phyloP scores from a whole-genome alignment of 2,797 vertebrate genomes.

The Pseudopleuronectes americanus region DNA sequence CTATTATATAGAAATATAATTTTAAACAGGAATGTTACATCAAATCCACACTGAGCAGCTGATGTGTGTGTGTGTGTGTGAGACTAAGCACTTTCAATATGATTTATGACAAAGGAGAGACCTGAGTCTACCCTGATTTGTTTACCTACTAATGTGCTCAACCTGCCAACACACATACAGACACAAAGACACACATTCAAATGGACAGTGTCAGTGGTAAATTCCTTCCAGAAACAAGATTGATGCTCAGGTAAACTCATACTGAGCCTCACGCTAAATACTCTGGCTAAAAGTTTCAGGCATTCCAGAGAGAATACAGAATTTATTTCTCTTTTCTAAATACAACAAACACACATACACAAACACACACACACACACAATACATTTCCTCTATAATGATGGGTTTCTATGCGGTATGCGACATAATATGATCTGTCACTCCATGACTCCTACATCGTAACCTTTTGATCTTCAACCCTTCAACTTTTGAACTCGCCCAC shows the following conservation, averaged over 20 bases:
- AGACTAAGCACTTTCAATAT: slow-evolving; percentile 61
- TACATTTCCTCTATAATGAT: not conserved
- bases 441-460: slow-evolving; percentile 2
- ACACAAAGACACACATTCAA: slow-evolving; percentile 32
- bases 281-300: slow-evolving; percentile 35
- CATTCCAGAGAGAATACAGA: not conserved
- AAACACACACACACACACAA: no score
- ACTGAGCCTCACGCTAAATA: slow-evolving; percentile 46
- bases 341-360: not conserved
- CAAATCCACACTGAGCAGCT: slow-evolving; percentile 35
- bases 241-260: slow-evolving; percentile 54
- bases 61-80: slow-evolving; percentile 20
- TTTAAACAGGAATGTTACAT: slow-evolving; percentile 20
- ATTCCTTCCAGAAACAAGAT: slow-evolving; percentile 55
- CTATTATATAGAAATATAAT: not conserved
- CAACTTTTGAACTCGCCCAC: slow-evolving; percentile 44
- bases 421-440: slow-evolving; percentile 27
- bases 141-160: slow-evolving; percentile 48
- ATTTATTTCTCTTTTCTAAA: not conserved
- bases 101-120: slow-evolving; percentile 67
- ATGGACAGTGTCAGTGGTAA: slow-evolving; percentile 41
- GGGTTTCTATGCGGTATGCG: not conserved
- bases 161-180: slow-evolving; percentile 37
- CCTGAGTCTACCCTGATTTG: slow-evolving; percentile 51
- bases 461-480: slow-evolving; percentile 48